Evolutionary conservation across 92 coral and sea anemone species (phyloP).

Genomic region (Parazoanthus darwini): DNA sequence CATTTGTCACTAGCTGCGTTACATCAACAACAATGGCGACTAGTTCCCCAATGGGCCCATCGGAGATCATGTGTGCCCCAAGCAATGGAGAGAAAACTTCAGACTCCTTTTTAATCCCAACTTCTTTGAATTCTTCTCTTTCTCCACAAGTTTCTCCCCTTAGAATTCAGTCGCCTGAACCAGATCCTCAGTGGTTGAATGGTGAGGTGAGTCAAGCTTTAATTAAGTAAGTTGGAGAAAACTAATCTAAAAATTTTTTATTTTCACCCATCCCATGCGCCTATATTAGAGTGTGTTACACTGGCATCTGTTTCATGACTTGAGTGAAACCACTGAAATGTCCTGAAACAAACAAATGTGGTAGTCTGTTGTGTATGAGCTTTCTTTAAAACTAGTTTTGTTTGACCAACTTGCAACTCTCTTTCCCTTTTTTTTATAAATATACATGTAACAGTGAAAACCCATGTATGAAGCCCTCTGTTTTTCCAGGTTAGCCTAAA

Average conservation of each 20-base stretch:
- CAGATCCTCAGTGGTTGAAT: slow-evolving; percentile 76
- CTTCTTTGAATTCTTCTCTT: slow-evolving; percentile 30
- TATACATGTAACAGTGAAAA: too few relatives aligned
- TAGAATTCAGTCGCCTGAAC: slow-evolving; percentile 42
- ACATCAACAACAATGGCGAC: slow-evolving; percentile 3
- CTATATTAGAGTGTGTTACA: too few relatives aligned
- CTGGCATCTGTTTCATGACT: too few relatives aligned
- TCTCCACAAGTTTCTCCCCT: slow-evolving; percentile 59
- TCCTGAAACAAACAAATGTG: too few relatives aligned
- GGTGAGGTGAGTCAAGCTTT: slow-evolving; percentile 66
- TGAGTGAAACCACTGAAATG: too few relatives aligned
- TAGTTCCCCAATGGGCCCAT: slow-evolving; percentile 7
- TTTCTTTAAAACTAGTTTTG: too few relatives aligned
- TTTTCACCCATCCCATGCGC: too few relatives aligned
- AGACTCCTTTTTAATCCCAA: slow-evolving; percentile 19
- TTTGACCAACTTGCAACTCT: too few relatives aligned
- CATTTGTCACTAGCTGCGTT: background rate
- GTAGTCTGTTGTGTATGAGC: too few relatives aligned
- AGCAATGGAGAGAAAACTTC: slow-evolving; percentile 24
- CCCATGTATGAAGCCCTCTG: too few relatives aligned
- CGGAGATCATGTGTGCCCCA: slow-evolving; percentile 31
- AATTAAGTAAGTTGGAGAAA: background rate
- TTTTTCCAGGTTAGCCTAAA: too few relatives aligned
- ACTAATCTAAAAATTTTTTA: background rate
- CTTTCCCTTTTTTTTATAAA: too few relatives aligned